Conservation (phyloP, 2,888 invertebrate genomes). For the Epsilonema sp. region DNA sequence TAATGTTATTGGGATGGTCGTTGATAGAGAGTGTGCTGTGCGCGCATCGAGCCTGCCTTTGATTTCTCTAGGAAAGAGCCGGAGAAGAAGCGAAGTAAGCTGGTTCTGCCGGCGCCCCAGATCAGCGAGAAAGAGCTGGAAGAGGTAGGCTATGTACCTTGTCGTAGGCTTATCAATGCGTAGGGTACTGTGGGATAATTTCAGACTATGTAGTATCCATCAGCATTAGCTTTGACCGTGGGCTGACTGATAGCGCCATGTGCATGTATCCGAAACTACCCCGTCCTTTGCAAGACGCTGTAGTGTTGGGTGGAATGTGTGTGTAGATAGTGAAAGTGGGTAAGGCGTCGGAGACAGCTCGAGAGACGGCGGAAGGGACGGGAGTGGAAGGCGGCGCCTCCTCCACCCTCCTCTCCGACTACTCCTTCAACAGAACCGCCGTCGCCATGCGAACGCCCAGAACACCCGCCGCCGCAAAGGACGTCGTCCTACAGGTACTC, state of each 20-base stretch:
- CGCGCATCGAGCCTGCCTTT: background rate
- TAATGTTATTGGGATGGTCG: background rate
- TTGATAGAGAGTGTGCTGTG: too few relatives aligned
- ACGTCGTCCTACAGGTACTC: slow-evolving; percentile 44
- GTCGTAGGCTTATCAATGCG: too few relatives aligned
- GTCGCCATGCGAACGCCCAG: slow-evolving; percentile 46
- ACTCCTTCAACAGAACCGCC: slow-evolving; percentile 52
- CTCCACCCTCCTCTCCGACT: slow-evolving; percentile 70
- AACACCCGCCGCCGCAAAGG: slow-evolving; percentile 57
- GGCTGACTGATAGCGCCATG: too few relatives aligned
- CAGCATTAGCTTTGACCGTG: too few relatives aligned
- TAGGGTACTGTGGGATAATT: too few relatives aligned
- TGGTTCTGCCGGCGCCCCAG: slow-evolving; percentile 87
- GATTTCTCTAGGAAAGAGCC: slow-evolving; percentile 45
- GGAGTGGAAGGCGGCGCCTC: slow-evolving; percentile 48
- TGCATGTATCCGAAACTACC: too few relatives aligned
- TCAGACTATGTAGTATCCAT: too few relatives aligned
- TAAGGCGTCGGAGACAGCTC: slow-evolving; percentile 37
- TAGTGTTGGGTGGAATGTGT: too few relatives aligned
- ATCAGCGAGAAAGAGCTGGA: slow-evolving; percentile 59
- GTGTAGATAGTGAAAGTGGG: slow-evolving; percentile 72
- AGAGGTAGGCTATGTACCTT: slow-evolving; percentile 38
- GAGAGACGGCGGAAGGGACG: slow-evolving; percentile 61
- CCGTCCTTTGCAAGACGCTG: too few relatives aligned
- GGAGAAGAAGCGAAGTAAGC: slow-evolving; percentile 70